Percentiles rank a stretch among this genome's conserved stretches.
These are phyloP conservation scores for Rynchops niger DNA, from an alignment of 2,113 vertebrate genomes.

Conservation along the genomic window DNA sequence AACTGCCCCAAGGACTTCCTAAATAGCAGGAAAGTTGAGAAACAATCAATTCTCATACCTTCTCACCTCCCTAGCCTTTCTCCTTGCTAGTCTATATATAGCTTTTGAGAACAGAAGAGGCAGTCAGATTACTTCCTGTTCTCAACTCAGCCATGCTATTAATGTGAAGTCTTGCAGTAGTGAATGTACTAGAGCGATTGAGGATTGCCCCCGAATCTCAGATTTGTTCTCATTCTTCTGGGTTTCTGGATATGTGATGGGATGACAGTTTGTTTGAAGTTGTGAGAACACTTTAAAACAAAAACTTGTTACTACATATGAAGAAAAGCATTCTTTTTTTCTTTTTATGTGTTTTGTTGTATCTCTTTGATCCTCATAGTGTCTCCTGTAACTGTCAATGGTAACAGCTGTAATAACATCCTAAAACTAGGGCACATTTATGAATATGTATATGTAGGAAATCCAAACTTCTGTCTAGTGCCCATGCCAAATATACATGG, in stretches of 20 bases:
- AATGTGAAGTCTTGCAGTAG: not conserved
- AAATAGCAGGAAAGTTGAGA: not conserved
- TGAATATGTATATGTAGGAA: accelerated
- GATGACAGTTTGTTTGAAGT: not conserved
- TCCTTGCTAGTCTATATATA: not conserved
- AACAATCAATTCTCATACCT: not conserved
- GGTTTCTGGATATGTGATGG: not conserved
- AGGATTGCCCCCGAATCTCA: not conserved
- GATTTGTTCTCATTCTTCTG: not conserved
- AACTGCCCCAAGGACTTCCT: not conserved
- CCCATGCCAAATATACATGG: not conserved
- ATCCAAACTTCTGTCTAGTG: not conserved
- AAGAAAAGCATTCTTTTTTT: not conserved
- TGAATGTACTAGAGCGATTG: not conserved
- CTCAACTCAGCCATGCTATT: not conserved
- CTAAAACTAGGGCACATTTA: not conserved
- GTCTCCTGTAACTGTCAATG: not conserved
- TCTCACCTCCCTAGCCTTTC: not conserved
- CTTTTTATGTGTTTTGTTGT: not conserved
- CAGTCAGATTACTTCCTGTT: not conserved
- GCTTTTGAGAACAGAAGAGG: not conserved
- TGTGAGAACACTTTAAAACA: not conserved
- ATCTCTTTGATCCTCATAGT: not conserved
- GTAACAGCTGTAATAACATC: not conserved
- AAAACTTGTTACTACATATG: not conserved